Percentiles rank a stretch among this genome's conserved stretches.
These are phyloP conservation scores for Sphenodon punctatus DNA, from an alignment of 2,797 vertebrate genomes.

Conservation along the genomic window DNA sequence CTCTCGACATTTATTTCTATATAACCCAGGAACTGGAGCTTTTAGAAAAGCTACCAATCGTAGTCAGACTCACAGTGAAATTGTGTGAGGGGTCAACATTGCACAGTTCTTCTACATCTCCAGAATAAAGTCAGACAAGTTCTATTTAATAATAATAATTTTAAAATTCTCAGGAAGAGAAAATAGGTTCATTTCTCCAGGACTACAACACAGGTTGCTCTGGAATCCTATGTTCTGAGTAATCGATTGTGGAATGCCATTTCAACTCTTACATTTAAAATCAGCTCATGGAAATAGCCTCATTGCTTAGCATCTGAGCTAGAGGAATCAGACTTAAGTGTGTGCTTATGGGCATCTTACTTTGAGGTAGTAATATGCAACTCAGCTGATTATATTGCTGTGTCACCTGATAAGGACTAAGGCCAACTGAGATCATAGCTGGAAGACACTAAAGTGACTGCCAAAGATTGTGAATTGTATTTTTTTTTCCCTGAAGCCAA, in stretches of 20 bases:
- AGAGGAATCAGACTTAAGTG: conserved; percentile 54
- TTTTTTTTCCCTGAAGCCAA: conserved; percentile 55
- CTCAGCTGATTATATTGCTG: conserved; percentile 69
- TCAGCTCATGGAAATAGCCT: conserved; percentile 62
- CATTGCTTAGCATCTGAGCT: conserved; percentile 64
- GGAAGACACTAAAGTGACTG: conserved; percentile 59
- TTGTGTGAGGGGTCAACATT: too few relatives aligned
- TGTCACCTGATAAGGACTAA: conserved; percentile 69
- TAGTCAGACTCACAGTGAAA: too few relatives aligned
- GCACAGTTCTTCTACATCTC: too few relatives aligned
- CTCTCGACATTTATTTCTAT: too few relatives aligned
- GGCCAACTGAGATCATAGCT: conserved; percentile 74
- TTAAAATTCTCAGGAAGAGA: background rate
- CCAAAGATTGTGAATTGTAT: conserved; percentile 59
- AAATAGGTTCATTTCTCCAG: background rate
- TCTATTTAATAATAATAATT: background rate
- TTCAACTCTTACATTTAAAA: conserved; percentile 62
- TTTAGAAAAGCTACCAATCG: too few relatives aligned
- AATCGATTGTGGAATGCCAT: conserved; percentile 41
- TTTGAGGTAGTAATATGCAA: conserved; percentile 60
- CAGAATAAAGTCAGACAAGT: too few relatives aligned
- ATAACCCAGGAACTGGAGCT: too few relatives aligned
- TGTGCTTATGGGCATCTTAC: conserved; percentile 52
- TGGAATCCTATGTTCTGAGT: conserved; percentile 38
- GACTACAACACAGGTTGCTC: conserved; percentile 12